Evolutionary conservation across 2,113 vertebrate genomes (phyloP).

Genomic region (Microcebus jonahi): DNA sequence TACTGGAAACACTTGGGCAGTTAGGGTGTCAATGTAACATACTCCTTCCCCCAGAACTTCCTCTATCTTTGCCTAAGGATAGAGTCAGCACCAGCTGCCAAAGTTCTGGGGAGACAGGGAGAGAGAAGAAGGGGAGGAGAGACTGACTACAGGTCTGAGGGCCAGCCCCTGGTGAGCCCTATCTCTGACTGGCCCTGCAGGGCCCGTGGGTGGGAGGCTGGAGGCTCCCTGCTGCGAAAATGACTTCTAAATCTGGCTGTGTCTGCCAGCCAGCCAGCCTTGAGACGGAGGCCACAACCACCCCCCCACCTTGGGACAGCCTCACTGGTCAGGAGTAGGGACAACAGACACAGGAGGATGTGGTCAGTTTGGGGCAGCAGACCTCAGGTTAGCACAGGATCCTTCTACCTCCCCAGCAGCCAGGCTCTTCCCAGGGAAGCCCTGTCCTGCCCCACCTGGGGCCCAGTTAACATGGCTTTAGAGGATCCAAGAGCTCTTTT

Average conservation of each 20-base stretch:
- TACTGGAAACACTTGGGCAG: background rate
- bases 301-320: slow-evolving; percentile 34
- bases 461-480: background rate
- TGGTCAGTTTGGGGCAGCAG: background rate
- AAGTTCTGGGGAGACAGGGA: background rate
- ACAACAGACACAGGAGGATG: background rate
- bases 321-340: background rate
- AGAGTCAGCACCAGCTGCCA: background rate
- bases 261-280: slow-evolving; percentile 73
- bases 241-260: slow-evolving; percentile 81
- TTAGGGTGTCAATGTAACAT: background rate
- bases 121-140: background rate
- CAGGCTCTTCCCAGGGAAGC: background rate
- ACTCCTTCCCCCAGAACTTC: background rate
- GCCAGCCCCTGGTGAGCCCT: slow-evolving; percentile 40
- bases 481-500: background rate
- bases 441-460: background rate
- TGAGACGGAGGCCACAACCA: slow-evolving; percentile 27
- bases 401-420: background rate
- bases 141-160: background rate
- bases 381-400: background rate
- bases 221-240: slow-evolving; percentile 82
- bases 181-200: slow-evolving; percentile 59
- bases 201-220: slow-evolving; percentile 75
- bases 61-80: background rate